phyloP scores from a whole-genome alignment of 2,797 vertebrate genomes.

The Sebastes vulpes region DNA sequence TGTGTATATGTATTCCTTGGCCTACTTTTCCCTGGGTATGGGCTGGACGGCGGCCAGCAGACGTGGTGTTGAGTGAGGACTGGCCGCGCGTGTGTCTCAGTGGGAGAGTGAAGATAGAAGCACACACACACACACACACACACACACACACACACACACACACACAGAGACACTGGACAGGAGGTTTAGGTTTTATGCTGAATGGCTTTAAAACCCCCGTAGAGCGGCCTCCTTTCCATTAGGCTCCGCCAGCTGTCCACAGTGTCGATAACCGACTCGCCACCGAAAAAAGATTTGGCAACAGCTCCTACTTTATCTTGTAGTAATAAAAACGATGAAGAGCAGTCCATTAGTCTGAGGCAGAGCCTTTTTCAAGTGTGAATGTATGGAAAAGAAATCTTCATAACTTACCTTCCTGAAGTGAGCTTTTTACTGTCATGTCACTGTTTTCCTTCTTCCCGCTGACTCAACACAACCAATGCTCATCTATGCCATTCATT shows the following conservation, averaged over 20 bases:
- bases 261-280: slow-evolving; percentile 46
- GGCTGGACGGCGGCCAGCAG: slow-evolving; percentile 64
- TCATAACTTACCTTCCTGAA: slow-evolving; percentile 11
- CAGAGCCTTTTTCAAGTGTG: slow-evolving; percentile 16
- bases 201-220: slow-evolving; percentile 62
- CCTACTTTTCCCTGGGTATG: slow-evolving; percentile 54
- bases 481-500: not conserved
- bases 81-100: slow-evolving; percentile 60
- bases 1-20: slow-evolving; percentile 41
- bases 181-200: slow-evolving; percentile 55
- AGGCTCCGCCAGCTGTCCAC: slow-evolving; percentile 58
- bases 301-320: slow-evolving; percentile 19
- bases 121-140: not conserved
- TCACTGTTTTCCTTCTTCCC: not conserved
- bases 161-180: slow-evolving; percentile 25
- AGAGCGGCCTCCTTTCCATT: slow-evolving; percentile 55
- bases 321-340: slow-evolving; percentile 35
- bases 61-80: slow-evolving; percentile 72
- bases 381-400: slow-evolving; percentile 5
- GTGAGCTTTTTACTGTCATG: not conserved
- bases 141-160: slow-evolving; percentile 3
- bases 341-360: not conserved
- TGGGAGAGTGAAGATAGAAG: slow-evolving; percentile 57
- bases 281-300: slow-evolving; percentile 42
- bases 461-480: not conserved